phyloP scores from a whole-genome alignment of 2,888 invertebrate species.

The Ochropleura plecta region DNA sequence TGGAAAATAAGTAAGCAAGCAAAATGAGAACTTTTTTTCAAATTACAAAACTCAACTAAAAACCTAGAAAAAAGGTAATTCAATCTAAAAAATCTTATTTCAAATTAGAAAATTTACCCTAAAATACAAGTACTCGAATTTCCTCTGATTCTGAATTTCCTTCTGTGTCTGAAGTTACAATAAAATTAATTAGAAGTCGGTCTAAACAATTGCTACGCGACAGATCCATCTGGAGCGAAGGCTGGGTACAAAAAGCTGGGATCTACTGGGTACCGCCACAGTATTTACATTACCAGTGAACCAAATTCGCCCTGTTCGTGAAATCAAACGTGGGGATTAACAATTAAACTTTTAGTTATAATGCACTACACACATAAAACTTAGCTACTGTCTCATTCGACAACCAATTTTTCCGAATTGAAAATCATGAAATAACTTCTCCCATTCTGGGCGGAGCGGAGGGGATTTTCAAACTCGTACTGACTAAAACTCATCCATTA shows the following conservation, averaged over 20 bases:
- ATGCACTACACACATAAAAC: background rate
- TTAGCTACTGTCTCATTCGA: background rate
- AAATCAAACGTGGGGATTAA: too few relatives aligned
- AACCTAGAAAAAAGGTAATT: background rate
- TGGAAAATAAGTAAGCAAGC: background rate
- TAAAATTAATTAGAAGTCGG: constrained; percentile 65
- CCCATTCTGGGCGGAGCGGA: too few relatives aligned
- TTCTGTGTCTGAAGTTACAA: constrained; percentile 51
- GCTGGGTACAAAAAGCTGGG: constrained; percentile 44
- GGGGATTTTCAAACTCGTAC: too few relatives aligned
- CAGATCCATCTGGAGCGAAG: constrained; percentile 68
- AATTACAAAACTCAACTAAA: constrained; percentile 12
- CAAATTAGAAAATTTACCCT: constrained; percentile 29
- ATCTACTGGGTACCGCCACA: constrained; percentile 60
- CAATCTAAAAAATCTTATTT: constrained; percentile 15
- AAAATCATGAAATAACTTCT: too few relatives aligned
- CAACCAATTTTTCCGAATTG: too few relatives aligned
- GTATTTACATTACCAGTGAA: background rate
- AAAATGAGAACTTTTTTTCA: background rate
- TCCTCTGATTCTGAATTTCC: constrained; percentile 42
- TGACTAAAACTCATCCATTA: too few relatives aligned
- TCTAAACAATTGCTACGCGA: constrained; percentile 73
- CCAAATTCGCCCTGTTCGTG: background rate
- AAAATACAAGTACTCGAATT: constrained; percentile 41
- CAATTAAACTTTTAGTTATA: background rate